phyloP scores from a whole-genome alignment of 2,797 vertebrate genomes.

The Vipera ursinii region DNA sequence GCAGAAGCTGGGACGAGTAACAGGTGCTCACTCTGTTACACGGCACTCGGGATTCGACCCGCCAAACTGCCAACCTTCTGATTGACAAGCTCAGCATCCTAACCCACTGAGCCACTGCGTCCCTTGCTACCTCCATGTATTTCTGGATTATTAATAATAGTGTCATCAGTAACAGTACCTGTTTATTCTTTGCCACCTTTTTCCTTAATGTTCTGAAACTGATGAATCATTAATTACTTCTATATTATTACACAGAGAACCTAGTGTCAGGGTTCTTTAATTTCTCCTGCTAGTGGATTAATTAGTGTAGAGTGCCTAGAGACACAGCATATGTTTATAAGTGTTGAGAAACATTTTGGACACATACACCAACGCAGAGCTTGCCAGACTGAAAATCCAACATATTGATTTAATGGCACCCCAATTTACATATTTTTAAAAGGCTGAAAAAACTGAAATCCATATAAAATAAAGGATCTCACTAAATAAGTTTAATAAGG shows the following conservation, averaged over 20 bases:
- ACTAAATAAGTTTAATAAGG: background rate
- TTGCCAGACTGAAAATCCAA: constrained; percentile 25
- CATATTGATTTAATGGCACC: constrained; percentile 38
- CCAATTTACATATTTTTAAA: constrained; percentile 16
- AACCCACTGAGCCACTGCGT: too few relatives aligned
- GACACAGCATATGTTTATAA: constrained; percentile 2
- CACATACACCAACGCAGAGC: background rate
- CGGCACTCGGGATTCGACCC: too few relatives aligned
- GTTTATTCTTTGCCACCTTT: constrained; percentile 9
- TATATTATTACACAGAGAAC: constrained; percentile 25
- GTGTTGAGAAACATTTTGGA: constrained; percentile 34
- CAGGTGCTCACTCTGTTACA: too few relatives aligned
- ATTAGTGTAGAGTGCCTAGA: constrained; percentile 43
- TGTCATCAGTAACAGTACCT: background rate
- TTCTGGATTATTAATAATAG: background rate
- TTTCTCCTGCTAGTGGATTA: constrained; percentile 32
- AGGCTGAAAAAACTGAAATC: constrained; percentile 14
- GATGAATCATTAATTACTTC: constrained; percentile 31
- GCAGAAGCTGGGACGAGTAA: too few relatives aligned
- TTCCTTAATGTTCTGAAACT: constrained; percentile 14
- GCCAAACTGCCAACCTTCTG: too few relatives aligned
- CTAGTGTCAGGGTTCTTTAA: constrained; percentile 38
- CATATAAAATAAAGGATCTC: constrained; percentile 14
- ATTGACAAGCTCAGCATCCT: too few relatives aligned
- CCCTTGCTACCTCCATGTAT: background rate